These are phyloP conservation scores for Aegithalos caudatus DNA, from an alignment of 2,113 vertebrate species.

Conservation along the genomic window DNA sequence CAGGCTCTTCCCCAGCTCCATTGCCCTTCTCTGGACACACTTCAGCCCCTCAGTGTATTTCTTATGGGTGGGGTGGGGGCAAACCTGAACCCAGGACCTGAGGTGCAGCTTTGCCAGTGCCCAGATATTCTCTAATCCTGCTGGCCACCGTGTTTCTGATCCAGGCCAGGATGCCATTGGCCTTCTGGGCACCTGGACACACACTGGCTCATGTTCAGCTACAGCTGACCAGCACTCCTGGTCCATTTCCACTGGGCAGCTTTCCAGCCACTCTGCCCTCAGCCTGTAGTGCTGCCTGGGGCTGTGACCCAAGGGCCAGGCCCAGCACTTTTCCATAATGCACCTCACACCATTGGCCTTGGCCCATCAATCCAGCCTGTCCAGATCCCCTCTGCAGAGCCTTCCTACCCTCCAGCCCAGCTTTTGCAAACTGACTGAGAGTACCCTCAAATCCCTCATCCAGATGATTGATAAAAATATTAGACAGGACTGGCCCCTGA, in stretches of 20 bases:
- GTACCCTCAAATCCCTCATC: not conserved
- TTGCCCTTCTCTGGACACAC: not conserved
- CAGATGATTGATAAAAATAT: not conserved
- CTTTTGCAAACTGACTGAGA: not conserved
- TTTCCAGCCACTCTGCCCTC: not conserved
- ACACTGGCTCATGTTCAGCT: rapidly evolving
- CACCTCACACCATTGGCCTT: rapidly evolving
- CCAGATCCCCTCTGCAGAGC: not conserved
- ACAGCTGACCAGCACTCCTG: not conserved
- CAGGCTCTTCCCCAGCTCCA: not conserved
- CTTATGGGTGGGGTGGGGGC: not conserved
- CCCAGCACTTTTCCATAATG: not conserved
- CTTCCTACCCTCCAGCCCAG: not conserved
- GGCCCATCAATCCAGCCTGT: not conserved
- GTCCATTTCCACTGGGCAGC: not conserved
- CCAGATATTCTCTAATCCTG: not conserved
- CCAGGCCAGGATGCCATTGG: not conserved
- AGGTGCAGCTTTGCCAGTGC: not conserved
- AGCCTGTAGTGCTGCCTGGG: not conserved
- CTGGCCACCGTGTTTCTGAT: not conserved
- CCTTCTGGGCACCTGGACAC: not conserved
- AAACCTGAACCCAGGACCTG: not conserved
- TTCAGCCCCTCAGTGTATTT: not conserved
- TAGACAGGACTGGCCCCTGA: not conserved
- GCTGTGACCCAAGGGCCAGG: not conserved